Evolutionary conservation across 2,888 invertebrate genomes (phyloP).

Genomic region (Callyntrura guangdongensis): DNA sequence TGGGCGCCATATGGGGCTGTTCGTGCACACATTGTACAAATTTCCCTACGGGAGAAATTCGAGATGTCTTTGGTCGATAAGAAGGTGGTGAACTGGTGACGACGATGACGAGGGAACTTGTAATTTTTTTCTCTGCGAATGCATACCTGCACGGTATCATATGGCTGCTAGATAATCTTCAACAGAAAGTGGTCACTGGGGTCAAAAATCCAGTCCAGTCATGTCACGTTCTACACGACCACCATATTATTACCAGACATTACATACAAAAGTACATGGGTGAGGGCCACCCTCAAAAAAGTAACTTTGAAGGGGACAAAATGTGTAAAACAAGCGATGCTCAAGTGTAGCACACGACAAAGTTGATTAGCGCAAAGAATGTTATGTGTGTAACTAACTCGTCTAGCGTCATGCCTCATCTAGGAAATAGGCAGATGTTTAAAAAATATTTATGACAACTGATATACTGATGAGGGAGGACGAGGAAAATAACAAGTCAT

Average conservation of each 20-base stretch:
- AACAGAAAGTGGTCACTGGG: neutral
- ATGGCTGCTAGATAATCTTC: slow-evolving; percentile 28
- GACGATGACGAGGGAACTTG: too few relatives aligned
- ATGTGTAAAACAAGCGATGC: slow-evolving; percentile 54
- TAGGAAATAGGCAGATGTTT: neutral
- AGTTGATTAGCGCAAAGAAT: slow-evolving; percentile 29
- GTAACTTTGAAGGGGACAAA: slow-evolving; percentile 19
- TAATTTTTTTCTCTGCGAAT: too few relatives aligned
- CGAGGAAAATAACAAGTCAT: slow-evolving; percentile 50
- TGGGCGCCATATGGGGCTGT: neutral
- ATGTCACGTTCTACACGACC: slow-evolving; percentile 64
- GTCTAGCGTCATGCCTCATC: neutral
- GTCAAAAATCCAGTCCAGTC: slow-evolving; percentile 65
- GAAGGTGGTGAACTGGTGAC: too few relatives aligned
- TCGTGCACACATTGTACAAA: neutral
- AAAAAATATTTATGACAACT: slow-evolving; percentile 12
- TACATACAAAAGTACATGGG: neutral
- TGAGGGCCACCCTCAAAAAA: neutral
- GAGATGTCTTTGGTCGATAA: neutral
- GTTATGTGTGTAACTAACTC: too few relatives aligned
- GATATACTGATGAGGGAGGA: slow-evolving; percentile 25
- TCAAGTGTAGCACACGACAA: slow-evolving; percentile 55
- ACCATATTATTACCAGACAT: too few relatives aligned
- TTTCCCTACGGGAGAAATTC: neutral
- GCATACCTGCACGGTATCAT: too few relatives aligned